Conservation (phyloP, 2,797 vertebrate genomes). For the Siniperca obscura region DNA sequence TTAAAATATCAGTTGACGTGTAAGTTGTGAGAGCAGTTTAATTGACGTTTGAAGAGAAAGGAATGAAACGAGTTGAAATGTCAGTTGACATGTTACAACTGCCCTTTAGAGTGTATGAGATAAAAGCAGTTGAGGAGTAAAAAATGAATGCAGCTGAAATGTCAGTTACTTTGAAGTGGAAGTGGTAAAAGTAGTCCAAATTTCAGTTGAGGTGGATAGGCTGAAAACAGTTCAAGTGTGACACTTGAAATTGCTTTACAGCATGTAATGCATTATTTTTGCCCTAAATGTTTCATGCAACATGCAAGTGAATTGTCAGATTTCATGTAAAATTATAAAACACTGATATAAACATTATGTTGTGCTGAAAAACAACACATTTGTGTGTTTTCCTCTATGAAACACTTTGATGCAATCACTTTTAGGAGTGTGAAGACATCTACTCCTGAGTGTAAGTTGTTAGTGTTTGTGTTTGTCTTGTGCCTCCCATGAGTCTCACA, state of each 20-base stretch:
- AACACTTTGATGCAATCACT: background rate
- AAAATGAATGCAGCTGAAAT: background rate
- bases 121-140: background rate
- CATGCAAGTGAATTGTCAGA: no score
- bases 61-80: background rate
- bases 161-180: background rate
- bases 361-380: background rate
- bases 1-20: background rate
- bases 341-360: background rate
- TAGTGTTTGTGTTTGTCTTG: constrained; percentile 11
- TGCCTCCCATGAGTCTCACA: background rate
- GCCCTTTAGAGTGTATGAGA: background rate
- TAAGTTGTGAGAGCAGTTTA: background rate
- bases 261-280: background rate
- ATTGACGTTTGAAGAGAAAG: no score
- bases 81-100: background rate
- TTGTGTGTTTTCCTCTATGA: background rate
- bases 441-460: background rate
- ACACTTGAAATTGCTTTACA: background rate
- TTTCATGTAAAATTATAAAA: background rate
- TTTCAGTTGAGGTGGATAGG: background rate
- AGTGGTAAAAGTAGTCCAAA: background rate
- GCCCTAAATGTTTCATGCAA: no score
- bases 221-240: background rate
- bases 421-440: background rate